Conservation (phyloP, 2,113 vertebrate species). For the Mustelus asterias region DNA sequence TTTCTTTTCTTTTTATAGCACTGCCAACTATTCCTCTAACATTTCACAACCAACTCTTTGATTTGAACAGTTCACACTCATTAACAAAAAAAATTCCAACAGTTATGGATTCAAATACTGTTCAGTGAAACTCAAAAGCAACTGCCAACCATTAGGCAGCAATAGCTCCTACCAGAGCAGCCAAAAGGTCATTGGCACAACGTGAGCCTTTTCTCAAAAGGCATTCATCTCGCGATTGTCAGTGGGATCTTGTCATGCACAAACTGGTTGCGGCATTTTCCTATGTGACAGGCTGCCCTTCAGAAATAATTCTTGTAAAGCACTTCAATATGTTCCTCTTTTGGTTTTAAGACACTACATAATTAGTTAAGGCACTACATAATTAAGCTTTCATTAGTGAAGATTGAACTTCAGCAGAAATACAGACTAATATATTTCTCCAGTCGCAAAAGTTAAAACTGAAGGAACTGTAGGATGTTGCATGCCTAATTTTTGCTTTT, state of each 20-base stretch:
- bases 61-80: background rate
- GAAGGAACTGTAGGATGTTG: background rate
- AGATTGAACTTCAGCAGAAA: background rate
- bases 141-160: background rate
- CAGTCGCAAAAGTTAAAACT: background rate
- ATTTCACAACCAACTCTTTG: background rate
- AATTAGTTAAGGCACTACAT: background rate
- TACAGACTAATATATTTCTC: background rate
- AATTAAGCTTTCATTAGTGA: background rate
- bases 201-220: background rate
- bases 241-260: background rate
- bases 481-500: background rate
- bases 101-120: background rate
- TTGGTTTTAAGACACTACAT: no score
- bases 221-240: background rate
- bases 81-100: background rate
- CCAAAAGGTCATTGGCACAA: slow-evolving; percentile 23
- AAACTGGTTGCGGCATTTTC: background rate
- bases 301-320: background rate
- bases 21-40: background rate
- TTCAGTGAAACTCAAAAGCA: background rate
- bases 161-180: background rate
- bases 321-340: background rate
- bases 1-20: background rate
- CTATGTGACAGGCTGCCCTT: background rate